These are phyloP conservation scores for Lasioglossum villosulum DNA, from an alignment of 2,888 invertebrate genomes.

Conservation along the genomic window DNA sequence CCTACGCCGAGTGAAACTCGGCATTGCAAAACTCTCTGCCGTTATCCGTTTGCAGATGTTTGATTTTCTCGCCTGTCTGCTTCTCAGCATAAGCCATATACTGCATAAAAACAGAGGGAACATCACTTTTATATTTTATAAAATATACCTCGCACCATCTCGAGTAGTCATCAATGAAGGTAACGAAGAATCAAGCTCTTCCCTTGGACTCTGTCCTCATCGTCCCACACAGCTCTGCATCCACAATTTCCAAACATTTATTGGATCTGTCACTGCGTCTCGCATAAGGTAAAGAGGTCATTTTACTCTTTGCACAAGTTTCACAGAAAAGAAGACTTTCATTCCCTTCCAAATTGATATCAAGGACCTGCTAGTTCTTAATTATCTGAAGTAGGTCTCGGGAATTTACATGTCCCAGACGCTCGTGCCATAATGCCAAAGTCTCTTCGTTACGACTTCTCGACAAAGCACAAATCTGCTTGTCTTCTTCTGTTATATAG, in stretches of 20 bases:
- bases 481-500: not conserved
- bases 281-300: not conserved
- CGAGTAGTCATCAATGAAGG: not conserved
- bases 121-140: not conserved
- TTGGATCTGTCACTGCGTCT: not conserved
- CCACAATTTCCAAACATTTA: not conserved
- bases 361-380: not conserved
- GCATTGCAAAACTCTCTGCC: too few species aligned
- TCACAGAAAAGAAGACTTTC: not conserved
- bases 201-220: not conserved
- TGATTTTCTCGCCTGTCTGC: too few species aligned
- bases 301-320: not conserved
- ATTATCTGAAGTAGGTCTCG: not conserved
- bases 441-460: not conserved
- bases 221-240: not conserved
- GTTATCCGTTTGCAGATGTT: too few species aligned
- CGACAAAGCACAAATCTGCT: not conserved
- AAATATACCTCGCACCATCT: conserved; percentile 6
- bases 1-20: too few species aligned
- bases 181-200: not conserved
- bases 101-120: too few species aligned
- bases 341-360: not conserved
- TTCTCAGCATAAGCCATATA: too few species aligned
- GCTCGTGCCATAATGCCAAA: not conserved
- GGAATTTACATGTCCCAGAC: not conserved